A percentile compares a stretch with the other conserved stretches of the same genome.
phyloP scores from a whole-genome alignment of 2,797 vertebrate species.

The Phrynocephalus guinanensis region DNA sequence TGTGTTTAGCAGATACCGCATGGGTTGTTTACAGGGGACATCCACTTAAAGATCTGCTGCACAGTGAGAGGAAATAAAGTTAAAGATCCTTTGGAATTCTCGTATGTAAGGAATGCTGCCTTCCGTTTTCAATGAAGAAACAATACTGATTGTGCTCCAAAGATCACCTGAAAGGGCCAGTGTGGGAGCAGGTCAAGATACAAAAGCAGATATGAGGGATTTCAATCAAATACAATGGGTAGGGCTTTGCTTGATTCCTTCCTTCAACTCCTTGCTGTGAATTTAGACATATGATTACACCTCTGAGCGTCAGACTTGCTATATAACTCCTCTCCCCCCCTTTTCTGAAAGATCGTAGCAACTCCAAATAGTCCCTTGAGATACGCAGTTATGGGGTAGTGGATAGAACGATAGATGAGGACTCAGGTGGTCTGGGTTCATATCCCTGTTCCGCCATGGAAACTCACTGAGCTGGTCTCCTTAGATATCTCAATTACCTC shows the following conservation, averaged over 20 bases:
- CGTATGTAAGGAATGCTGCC: not conserved
- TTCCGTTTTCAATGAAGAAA: constrained; percentile 29
- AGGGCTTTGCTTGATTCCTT: constrained; percentile 21
- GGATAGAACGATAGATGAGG: too few species aligned
- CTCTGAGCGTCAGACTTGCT: constrained; percentile 22
- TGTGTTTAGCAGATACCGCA: not conserved
- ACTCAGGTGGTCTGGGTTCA: too few species aligned
- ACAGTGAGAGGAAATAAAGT: not conserved
- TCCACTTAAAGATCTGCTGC: constrained; percentile 30
- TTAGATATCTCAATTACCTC: too few species aligned
- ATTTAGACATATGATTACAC: constrained; percentile 4
- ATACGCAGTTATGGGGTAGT: too few species aligned
- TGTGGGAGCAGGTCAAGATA: constrained; percentile 28
- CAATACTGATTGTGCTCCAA: constrained; percentile 13
- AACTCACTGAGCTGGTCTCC: too few species aligned
- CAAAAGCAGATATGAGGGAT: constrained; percentile 13
- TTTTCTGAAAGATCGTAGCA: not conserved
- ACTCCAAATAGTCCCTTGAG: too few species aligned
- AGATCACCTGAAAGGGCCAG: not conserved
- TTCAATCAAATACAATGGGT: constrained; percentile 5
- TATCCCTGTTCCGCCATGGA: too few species aligned
- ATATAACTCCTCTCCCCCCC: constrained; percentile 8
- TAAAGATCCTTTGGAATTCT: constrained; percentile 32
- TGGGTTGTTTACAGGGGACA: constrained; percentile 51
- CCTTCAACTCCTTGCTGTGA: constrained; percentile 39